Evolutionary conservation across 2,113 vertebrate species (phyloP).

Genomic region (Calyptomena viridis): DNA sequence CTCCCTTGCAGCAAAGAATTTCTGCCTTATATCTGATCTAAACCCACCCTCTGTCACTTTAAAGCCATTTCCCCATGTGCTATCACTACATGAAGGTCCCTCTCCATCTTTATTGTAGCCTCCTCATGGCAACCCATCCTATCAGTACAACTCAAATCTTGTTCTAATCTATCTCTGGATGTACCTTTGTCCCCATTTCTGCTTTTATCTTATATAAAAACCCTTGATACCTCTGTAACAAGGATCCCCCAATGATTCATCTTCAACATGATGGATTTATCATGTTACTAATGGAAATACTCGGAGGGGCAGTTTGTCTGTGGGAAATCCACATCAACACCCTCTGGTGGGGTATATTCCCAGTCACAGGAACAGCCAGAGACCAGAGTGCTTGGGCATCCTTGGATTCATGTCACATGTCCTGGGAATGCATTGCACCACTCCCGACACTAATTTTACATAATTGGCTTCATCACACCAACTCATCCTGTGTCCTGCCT

Average conservation of each 20-base stretch:
- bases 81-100: neutral
- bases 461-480: neutral
- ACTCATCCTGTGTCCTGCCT: neutral
- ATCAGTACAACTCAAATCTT: neutral
- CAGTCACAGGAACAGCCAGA: neutral
- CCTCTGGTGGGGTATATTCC: neutral
- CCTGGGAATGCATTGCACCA: neutral
- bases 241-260: neutral
- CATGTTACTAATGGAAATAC: neutral
- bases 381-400: neutral
- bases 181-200: neutral
- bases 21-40: neutral
- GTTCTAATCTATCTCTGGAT: neutral
- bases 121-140: neutral
- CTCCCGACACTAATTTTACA: neutral
- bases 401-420: neutral
- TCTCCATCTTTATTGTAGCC: neutral
- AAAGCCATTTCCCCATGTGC: neutral
- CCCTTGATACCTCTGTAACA: neutral
- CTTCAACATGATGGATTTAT: fast-evolving
- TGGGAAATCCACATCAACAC: neutral
- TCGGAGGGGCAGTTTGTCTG: neutral
- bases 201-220: neutral
- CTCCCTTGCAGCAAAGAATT: neutral
- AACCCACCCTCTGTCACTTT: neutral